Percentiles rank a stretch among this genome's conserved stretches.
phyloP scores from a whole-genome alignment of 2,888 invertebrate species.

The Norana najaformis region DNA sequence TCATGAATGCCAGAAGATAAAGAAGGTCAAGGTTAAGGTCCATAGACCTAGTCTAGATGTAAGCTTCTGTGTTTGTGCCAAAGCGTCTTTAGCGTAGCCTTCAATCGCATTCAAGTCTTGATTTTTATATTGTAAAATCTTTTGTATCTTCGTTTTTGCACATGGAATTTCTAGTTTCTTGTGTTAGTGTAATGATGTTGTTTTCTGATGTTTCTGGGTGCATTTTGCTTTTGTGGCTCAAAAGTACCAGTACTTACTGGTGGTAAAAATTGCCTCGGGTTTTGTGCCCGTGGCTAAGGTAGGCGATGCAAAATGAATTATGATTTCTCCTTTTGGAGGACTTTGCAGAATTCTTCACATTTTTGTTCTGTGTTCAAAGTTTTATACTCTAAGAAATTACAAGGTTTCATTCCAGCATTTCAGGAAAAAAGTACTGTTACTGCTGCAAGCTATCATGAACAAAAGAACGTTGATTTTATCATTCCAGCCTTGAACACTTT shows the following conservation, averaged over 20 bases:
- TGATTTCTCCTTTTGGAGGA: background rate
- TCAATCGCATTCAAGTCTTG: background rate
- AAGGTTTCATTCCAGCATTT: background rate
- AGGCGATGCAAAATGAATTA: no score
- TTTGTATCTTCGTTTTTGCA: background rate
- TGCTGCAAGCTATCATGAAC: background rate
- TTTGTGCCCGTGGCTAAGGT: no score
- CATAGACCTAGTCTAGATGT: background rate
- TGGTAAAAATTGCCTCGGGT: no score
- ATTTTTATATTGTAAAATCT: background rate
- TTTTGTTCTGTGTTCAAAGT: background rate
- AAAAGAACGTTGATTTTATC: background rate
- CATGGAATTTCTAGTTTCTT: background rate
- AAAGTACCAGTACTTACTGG: background rate
- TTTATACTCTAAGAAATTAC: background rate
- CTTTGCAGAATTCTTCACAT: background rate
- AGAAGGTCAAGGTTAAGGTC: background rate
- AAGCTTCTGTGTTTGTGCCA: constrained; percentile 9
- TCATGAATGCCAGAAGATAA: constrained; percentile 34
- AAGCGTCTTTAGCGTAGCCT: background rate
- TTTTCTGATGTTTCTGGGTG: background rate
- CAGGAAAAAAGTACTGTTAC: background rate
- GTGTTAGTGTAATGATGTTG: background rate
- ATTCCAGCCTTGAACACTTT: background rate
- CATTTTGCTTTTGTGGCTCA: background rate